Evolutionary conservation across 2,888 invertebrate species (phyloP).

Genomic region (Steinernema hermaphroditum): DNA sequence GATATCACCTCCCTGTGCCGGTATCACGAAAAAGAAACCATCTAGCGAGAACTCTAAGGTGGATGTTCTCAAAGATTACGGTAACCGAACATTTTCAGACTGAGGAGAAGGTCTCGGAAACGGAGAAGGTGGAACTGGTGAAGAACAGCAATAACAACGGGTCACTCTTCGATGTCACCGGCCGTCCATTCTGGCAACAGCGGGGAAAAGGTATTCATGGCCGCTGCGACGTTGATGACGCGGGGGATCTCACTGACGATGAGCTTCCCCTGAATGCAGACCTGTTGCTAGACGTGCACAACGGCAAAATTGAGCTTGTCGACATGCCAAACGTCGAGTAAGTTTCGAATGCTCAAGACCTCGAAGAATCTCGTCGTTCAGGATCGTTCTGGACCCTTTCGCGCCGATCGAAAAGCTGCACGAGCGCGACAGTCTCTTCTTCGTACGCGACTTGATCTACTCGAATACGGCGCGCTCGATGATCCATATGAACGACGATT

Average conservation of each 20-base stretch:
- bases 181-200: constrained; percentile 40
- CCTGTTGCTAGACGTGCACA: constrained; percentile 36
- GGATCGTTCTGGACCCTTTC: constrained; percentile 40
- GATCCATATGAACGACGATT: constrained; percentile 40
- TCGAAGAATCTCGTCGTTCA: not conserved
- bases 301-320: constrained; percentile 38
- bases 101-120: too few relatives aligned
- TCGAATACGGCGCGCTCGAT: constrained; percentile 42
- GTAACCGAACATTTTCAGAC: too few relatives aligned
- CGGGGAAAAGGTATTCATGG: not conserved
- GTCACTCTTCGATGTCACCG: constrained; percentile 16
- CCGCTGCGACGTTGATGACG: not conserved
- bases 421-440: constrained; percentile 37
- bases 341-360: not conserved
- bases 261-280: constrained; percentile 44
- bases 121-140: not conserved
- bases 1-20: too few relatives aligned
- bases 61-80: too few relatives aligned
- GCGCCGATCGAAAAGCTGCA: constrained; percentile 28
- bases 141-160: constrained; percentile 32
- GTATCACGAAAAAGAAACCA: too few relatives aligned
- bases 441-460: constrained; percentile 30
- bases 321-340: constrained; percentile 38
- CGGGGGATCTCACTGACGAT: constrained; percentile 35
- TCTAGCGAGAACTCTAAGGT: too few relatives aligned